Evolutionary conservation across 2,888 invertebrate genomes (phyloP).

Genomic region (Hirtodrosophila cameraria): DNA sequence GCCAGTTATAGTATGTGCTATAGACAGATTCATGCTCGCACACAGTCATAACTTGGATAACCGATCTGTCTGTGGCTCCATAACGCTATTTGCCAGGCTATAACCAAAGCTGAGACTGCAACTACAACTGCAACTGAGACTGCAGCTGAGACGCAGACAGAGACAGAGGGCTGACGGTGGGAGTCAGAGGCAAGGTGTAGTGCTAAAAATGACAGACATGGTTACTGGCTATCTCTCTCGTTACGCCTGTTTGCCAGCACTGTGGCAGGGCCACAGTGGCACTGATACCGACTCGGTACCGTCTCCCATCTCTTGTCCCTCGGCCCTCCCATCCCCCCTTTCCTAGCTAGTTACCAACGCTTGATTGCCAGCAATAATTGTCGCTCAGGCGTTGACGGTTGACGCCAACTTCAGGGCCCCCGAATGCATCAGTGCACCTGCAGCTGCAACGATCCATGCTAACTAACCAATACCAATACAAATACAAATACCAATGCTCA

Average conservation of each 20-base stretch:
- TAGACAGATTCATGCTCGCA: constrained; percentile 4
- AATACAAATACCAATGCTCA: not conserved
- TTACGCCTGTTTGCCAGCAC: no score
- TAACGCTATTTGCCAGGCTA: no score
- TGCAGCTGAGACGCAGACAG: not conserved
- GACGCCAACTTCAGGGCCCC: constrained; percentile 58
- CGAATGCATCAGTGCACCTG: constrained; percentile 41
- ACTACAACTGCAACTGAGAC: no score
- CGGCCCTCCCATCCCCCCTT: not conserved
- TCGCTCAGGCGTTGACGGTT: constrained; percentile 71
- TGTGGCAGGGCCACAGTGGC: no score
- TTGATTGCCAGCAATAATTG: constrained; percentile 70
- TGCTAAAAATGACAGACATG: constrained; percentile 34
- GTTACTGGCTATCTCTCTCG: not conserved
- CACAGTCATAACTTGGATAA: not conserved
- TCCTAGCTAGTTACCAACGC: constrained; percentile 38
- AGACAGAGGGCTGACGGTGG: not conserved
- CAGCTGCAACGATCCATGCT: constrained; percentile 37
- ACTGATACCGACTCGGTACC: no score
- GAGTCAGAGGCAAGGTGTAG: constrained; percentile 13
- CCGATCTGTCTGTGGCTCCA: not conserved
- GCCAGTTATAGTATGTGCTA: constrained; percentile 1
- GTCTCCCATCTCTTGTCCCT: not conserved
- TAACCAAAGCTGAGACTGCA: no score
- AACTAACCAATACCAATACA: constrained; percentile 27